phyloP scores from a whole-genome alignment of 2,113 vertebrate species.

The Siniperca chuatsi region DNA sequence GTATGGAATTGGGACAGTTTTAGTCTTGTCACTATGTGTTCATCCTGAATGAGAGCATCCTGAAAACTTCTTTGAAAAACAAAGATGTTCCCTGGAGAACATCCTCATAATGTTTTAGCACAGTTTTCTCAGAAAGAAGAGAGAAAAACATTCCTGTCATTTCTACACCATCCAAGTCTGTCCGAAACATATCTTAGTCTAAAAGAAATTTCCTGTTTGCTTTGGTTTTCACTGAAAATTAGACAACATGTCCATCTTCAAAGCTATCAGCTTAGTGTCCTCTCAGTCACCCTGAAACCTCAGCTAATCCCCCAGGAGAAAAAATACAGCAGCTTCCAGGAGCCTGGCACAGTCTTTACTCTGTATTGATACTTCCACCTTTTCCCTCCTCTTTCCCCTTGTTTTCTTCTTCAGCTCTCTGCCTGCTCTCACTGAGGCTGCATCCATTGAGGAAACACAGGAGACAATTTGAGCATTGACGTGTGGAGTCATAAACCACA shows the following conservation, averaged over 20 bases:
- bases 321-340: conserved; percentile 20
- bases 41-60: background rate
- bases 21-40: background rate
- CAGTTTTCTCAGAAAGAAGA: background rate
- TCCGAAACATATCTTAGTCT: background rate
- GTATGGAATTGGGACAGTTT: background rate
- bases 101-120: too few relatives aligned
- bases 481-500: background rate
- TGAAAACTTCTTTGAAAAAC: background rate
- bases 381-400: background rate
- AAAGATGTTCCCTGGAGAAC: background rate
- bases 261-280: conserved; percentile 53
- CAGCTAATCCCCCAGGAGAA: conserved; percentile 39
- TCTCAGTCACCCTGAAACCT: conserved; percentile 58
- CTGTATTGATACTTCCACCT: conserved; percentile 19
- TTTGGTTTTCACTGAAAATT: conserved; percentile 51
- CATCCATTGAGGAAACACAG: background rate
- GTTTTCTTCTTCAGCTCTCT: background rate
- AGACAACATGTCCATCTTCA: conserved; percentile 15
- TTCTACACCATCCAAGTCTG: background rate
- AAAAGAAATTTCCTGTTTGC: conserved; percentile 20
- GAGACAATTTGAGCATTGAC: too few relatives aligned
- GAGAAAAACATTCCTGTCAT: conserved; percentile 1
- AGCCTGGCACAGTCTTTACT: conserved; percentile 13
- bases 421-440: background rate